These are phyloP conservation scores for Stichodactyla helianthus DNA, from an alignment of 64 coral and sea anemone genomes.

Conservation along the genomic window DNA sequence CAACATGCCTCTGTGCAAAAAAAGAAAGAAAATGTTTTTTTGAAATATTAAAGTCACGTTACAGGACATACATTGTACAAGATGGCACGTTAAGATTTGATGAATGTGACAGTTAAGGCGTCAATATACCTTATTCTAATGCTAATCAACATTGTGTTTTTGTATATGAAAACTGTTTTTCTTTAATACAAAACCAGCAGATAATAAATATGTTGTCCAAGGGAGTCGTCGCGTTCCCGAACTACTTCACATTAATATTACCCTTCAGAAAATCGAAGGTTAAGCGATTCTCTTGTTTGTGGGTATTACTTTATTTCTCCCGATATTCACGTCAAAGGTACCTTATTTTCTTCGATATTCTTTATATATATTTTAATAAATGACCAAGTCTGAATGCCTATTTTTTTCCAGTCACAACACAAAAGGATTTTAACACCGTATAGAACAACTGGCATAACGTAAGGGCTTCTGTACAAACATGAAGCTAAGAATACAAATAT, in stretches of 20 bases:
- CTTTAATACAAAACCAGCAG: neutral
- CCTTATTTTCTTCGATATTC: neutral
- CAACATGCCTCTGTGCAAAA: constrained; percentile 74
- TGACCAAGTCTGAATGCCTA: neutral
- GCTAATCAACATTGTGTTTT: constrained; percentile 33
- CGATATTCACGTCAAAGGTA: neutral
- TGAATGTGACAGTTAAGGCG: constrained; percentile 28
- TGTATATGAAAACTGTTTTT: neutral
- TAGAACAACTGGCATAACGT: neutral
- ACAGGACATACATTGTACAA: constrained; percentile 23
- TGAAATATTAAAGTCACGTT: constrained; percentile 4
- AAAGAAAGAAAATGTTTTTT: constrained; percentile 12
- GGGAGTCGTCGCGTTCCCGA: neutral
- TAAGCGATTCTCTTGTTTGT: neutral
- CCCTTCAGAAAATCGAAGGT: neutral
- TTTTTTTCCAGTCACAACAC: constrained; percentile 5
- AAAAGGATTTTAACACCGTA: constrained; percentile 14
- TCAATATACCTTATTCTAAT: constrained; percentile 52
- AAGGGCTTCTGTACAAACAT: neutral
- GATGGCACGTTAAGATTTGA: constrained; percentile 5
- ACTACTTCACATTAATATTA: neutral
- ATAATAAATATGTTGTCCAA: neutral
- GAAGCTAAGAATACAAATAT: neutral
- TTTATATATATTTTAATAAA: neutral
- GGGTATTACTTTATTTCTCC: neutral